These are phyloP conservation scores for Thera britannica DNA, from an alignment of 2,888 invertebrate species.

Conservation along the genomic window DNA sequence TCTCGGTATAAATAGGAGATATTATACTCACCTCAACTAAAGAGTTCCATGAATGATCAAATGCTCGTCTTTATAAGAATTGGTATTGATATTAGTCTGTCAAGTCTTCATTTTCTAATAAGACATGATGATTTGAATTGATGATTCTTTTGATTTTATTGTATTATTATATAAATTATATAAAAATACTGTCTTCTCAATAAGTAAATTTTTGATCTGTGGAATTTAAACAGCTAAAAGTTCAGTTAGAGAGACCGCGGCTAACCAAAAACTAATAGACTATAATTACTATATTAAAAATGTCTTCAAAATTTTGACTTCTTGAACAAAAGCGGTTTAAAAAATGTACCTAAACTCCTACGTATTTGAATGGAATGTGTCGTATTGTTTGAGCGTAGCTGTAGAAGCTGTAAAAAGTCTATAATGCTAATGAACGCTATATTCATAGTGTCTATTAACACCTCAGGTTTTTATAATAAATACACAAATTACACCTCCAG, in stretches of 20 bases:
- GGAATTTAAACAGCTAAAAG: too few relatives aligned
- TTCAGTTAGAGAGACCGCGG: too few relatives aligned
- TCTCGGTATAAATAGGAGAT: constrained; percentile 19
- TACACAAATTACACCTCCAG: constrained; percentile 15
- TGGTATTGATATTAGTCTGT: constrained; percentile 23
- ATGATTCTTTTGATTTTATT: too few relatives aligned
- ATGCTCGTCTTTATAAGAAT: constrained; percentile 18
- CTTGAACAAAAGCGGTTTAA: background rate
- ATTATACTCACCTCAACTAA: constrained; percentile 17
- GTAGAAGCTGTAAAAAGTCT: constrained; percentile 10
- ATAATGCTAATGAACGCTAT: constrained; percentile 1
- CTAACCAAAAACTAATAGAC: too few relatives aligned
- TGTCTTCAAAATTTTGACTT: background rate
- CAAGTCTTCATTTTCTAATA: constrained; percentile 5
- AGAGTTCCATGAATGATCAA: constrained; percentile 22
- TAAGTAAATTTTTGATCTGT: too few relatives aligned
- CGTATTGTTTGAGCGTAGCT: constrained; percentile 10
- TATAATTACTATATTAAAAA: background rate
- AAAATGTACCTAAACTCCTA: background rate
- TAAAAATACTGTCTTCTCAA: too few relatives aligned
- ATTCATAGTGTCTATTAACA: constrained; percentile 19
- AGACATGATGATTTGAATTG: too few relatives aligned
- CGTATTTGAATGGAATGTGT: background rate
- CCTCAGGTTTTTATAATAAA: constrained; percentile 18
- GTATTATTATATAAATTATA: too few relatives aligned